Percentiles rank a stretch among this genome's conserved stretches.
phyloP scores from a whole-genome alignment of 2,797 vertebrate species.

The Halcyon leucocephala region DNA sequence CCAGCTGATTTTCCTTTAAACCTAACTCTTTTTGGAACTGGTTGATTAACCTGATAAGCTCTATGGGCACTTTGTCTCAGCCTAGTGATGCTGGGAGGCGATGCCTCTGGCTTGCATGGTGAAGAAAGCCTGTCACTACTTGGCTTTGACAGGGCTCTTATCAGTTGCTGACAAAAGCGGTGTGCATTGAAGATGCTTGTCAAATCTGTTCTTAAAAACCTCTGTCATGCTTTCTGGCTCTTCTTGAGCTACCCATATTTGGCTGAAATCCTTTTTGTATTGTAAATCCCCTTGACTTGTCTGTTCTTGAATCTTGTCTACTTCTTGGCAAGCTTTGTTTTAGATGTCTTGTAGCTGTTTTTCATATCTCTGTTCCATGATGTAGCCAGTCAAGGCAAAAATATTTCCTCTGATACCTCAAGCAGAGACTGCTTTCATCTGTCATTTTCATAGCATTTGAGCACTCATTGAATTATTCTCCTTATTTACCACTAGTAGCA shows the following conservation, averaged over 20 bases:
- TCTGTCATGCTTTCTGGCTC: conserved; percentile 2
- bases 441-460: conserved; percentile 2
- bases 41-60: background rate
- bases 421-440: background rate
- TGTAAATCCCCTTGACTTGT: background rate
- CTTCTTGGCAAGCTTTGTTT: conserved; percentile 40
- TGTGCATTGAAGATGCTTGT: conserved; percentile 40
- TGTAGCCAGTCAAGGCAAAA: background rate
- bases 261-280: conserved; percentile 2
- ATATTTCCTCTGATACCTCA: conserved; percentile 11
- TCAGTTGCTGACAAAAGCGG: background rate
- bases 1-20: background rate
- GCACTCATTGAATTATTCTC: background rate
- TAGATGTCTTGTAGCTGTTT: conserved; percentile 19
- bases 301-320: conserved; percentile 42
- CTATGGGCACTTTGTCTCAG: background rate
- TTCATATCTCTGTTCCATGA: background rate
- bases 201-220: conserved; percentile 43
- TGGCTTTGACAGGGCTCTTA: conserved; percentile 35
- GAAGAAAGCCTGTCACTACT: conserved; percentile 23
- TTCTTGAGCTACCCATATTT: conserved; percentile 11
- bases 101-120: background rate
- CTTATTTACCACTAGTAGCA: background rate
- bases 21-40: background rate
- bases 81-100: background rate